Evolutionary conservation across 1,140 invertebrate species (phyloP), one percentile per base, ranked within the genome.

Genomic region (Drosophila sproati): DNA sequence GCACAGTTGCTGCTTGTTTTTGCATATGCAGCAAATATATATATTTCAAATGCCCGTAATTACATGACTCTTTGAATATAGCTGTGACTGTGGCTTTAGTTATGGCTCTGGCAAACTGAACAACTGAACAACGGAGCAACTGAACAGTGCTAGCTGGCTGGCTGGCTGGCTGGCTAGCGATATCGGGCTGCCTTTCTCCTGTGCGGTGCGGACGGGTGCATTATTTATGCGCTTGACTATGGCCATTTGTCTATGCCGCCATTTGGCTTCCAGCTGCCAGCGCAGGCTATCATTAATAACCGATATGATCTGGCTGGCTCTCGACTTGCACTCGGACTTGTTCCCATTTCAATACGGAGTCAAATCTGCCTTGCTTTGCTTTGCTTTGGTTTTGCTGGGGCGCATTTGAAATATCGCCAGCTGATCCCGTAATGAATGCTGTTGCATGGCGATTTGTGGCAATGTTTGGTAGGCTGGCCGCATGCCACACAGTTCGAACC

Each of bases 221-320:
- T 89, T 88, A 89, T 89, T 89, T 89, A 89, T 88, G 85, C 79
- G 73, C 67, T 63, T 62, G 82, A 62, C 51, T 61, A 57, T 31
- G 68, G 85, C 80, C 85, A 88, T 88, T 88, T 88, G 85, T 88
- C 85, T 88, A 89, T 89, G 85, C 85, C 85, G 85, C 85, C 85
- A 87, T 87, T 87, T 87, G 83, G 83, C 83, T 87, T 87, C 85
- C 83, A 87, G 83, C 83, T 87, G 83, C 83, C 83, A 87, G 80
- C 77, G 77, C 61, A 81, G 73, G 78, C 85, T 89, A 89, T 89
- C 85, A 89, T 89, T 89, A 89, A 89, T 89, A 89, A 89, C 86
- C 86, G 85, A 89, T 89, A 89, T 89, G 85, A 89, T 89, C 85
- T 89, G 74, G 80, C 73, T 69, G 83, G 61, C 48, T 39, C 70